Evolutionary conservation across 2,113 vertebrate genomes (phyloP).

Genomic region (Nyctereutes procyonoides): DNA sequence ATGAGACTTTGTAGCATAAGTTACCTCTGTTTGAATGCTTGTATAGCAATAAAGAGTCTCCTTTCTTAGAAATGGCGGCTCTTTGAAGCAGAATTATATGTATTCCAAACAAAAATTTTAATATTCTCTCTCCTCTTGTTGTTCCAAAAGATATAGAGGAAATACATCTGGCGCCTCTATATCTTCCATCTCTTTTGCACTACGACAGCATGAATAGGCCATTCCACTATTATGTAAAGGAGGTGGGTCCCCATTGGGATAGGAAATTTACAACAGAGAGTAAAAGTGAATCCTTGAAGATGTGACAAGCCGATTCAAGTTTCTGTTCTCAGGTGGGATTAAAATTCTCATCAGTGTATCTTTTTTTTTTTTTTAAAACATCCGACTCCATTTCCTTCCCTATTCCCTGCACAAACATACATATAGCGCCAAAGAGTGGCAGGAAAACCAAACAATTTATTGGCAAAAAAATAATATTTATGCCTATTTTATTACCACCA

Average conservation of each 20-base stretch:
- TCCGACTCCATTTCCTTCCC: neutral
- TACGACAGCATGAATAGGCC: constrained; percentile 38
- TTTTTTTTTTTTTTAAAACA: neutral
- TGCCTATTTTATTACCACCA: neutral
- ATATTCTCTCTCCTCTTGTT: constrained; percentile 55
- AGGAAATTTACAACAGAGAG: constrained; percentile 56
- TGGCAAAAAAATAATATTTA: neutral
- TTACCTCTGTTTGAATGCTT: neutral
- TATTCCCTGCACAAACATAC: neutral
- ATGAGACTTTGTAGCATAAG: neutral
- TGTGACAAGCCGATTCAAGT: constrained; percentile 56
- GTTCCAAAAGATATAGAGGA: constrained; percentile 69
- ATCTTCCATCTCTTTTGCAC: constrained; percentile 39
- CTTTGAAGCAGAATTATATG: constrained; percentile 74
- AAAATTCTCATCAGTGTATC: neutral
- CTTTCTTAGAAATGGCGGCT: constrained; percentile 67
- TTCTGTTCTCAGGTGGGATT: constrained; percentile 39
- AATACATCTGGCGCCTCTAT: neutral
- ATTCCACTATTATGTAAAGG: neutral
- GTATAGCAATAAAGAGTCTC: constrained; percentile 12
- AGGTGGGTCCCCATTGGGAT: neutral
- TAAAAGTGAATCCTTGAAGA: constrained; percentile 30
- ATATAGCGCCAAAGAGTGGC: neutral
- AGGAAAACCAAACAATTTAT: neutral
- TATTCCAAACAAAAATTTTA: constrained; percentile 75